phyloP scores from a whole-genome alignment of 1,140 invertebrate species.

The Euschistus heros region DNA sequence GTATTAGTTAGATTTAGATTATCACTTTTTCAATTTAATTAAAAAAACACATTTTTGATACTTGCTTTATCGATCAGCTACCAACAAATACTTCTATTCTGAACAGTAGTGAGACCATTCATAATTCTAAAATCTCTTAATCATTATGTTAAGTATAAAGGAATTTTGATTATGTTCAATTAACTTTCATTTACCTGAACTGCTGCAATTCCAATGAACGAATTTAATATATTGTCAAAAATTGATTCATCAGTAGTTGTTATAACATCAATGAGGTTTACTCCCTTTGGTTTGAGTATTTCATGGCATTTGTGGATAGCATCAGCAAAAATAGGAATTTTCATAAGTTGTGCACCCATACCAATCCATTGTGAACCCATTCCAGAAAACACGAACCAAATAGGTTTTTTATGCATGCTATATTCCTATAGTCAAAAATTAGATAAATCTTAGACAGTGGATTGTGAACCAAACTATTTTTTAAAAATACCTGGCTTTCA shows the following conservation, averaged over 20 bases:
- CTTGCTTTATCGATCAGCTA: too few species aligned
- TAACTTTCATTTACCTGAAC: slow-evolving; percentile 52
- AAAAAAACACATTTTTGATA: too few species aligned
- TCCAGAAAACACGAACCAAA: slow-evolving; percentile 66
- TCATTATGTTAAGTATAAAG: too few species aligned
- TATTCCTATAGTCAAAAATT: neutral
- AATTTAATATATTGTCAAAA: slow-evolving; percentile 72
- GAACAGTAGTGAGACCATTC: neutral
- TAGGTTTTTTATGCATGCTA: slow-evolving; percentile 2
- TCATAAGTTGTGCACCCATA: slow-evolving; percentile 61
- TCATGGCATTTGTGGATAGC: slow-evolving; percentile 64
- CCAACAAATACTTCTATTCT: too few species aligned
- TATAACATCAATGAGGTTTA: slow-evolving; percentile 70
- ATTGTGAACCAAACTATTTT: neutral
- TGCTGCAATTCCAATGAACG: slow-evolving; percentile 81
- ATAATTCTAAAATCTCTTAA: too few species aligned
- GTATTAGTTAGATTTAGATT: too few species aligned
- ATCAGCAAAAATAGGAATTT: slow-evolving; percentile 56
- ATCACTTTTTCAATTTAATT: too few species aligned
- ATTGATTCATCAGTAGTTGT: slow-evolving; percentile 57
- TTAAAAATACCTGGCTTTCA: neutral
- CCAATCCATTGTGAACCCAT: slow-evolving; percentile 83
- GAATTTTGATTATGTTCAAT: neutral
- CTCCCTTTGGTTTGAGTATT: slow-evolving; percentile 54
- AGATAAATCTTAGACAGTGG: neutral